phyloP scores from a whole-genome alignment of 2,888 invertebrate genomes.

The Camponotus fellah region DNA sequence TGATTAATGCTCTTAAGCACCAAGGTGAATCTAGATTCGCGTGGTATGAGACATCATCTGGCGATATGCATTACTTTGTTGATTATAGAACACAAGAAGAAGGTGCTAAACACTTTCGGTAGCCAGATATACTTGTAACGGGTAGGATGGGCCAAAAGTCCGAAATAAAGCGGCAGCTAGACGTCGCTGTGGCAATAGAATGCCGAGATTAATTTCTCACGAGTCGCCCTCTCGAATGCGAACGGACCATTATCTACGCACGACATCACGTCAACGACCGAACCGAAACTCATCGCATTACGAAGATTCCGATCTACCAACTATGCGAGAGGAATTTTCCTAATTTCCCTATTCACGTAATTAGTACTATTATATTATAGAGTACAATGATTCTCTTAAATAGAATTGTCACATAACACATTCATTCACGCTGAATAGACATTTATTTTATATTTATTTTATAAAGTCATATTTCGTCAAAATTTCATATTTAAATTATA shows the following conservation, averaged over 20 bases:
- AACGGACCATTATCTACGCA: constrained; percentile 64
- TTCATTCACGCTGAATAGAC: too few species aligned
- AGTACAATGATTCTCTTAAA: neutral
- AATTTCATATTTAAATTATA: neutral
- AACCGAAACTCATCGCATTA: constrained; percentile 15
- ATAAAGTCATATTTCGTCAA: too few species aligned
- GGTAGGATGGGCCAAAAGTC: constrained; percentile 61
- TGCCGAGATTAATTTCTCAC: constrained; percentile 79
- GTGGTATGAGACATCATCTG: constrained; percentile 37
- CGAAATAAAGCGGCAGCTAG: constrained; percentile 69
- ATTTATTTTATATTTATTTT: too few species aligned
- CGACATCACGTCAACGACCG: constrained; percentile 66
- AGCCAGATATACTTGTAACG: constrained; percentile 66
- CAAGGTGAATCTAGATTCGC: constrained; percentile 17
- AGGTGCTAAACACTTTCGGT: constrained; percentile 64
- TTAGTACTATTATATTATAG: too few species aligned
- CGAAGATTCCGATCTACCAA: neutral
- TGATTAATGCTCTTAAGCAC: neutral
- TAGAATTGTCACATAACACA: too few species aligned
- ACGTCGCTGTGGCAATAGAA: constrained; percentile 74
- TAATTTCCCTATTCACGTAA: neutral
- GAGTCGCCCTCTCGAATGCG: constrained; percentile 61
- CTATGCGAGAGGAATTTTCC: neutral
- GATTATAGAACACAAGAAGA: constrained; percentile 47
- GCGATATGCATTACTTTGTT: constrained; percentile 21